A percentile compares a stretch with the other conserved stretches of the same genome.
Evolutionary conservation across 2,113 vertebrate species (phyloP).

Genomic region (Malaclemys terrapin): DNA sequence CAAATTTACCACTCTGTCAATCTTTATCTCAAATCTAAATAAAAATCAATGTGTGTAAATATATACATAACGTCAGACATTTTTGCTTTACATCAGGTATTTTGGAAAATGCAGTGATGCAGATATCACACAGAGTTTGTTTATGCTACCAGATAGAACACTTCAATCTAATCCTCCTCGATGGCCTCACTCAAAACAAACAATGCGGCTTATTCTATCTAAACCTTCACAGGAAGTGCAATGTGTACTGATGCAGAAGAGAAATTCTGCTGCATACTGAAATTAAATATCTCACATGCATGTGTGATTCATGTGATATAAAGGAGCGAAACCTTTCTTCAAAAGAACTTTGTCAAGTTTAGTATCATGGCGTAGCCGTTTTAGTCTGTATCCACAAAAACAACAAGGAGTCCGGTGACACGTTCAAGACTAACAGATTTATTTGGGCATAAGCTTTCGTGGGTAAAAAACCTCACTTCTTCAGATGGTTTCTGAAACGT

Average conservation of each 20-base stretch:
- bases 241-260: neutral
- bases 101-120: neutral
- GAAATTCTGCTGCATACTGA: neutral
- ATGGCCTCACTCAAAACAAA: neutral
- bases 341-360: neutral
- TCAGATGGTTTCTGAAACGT: no score
- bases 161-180: neutral
- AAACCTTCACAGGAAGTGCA: neutral
- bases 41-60: neutral
- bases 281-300: neutral
- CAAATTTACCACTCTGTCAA: neutral
- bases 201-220: neutral
- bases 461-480: no score
- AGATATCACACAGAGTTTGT: neutral
- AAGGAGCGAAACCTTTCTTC: neutral
- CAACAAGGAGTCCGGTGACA: no score
- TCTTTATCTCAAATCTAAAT: neutral
- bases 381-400: no score
- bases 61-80: neutral
- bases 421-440: no score
- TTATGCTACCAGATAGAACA: slow-evolving; percentile 31
- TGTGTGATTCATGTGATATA: accelerated
- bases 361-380: neutral
- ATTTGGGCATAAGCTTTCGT: no score
- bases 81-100: neutral